Conservation (phyloP, 2,797 vertebrate species). For the Cirrhinus molitorella region DNA sequence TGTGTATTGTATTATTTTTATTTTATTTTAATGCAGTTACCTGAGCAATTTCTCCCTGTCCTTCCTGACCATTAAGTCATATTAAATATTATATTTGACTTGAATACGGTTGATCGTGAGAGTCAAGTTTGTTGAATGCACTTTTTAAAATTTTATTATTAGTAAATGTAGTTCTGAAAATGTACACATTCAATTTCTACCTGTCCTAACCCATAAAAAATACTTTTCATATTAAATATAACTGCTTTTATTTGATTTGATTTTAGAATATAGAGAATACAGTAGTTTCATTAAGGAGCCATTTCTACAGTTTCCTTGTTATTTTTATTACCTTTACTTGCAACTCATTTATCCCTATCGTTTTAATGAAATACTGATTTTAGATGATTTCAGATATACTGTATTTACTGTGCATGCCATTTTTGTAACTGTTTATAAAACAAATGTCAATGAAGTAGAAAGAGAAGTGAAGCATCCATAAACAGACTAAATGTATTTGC, state of each 20-base stretch:
- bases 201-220: background rate
- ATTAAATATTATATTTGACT: no score
- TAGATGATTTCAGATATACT: background rate
- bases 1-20: no score
- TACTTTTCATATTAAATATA: background rate
- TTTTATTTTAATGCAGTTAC: no score
- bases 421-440: background rate
- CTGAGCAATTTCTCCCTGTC: no score
- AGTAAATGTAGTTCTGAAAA: background rate
- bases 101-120: no score
- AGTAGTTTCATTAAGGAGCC: background rate
- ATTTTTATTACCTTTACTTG: background rate
- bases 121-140: no score
- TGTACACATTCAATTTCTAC: background rate
- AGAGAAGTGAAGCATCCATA: background rate
- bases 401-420: background rate
- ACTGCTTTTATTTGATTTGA: background rate
- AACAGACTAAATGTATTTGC: background rate
- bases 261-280: no score
- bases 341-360: background rate
- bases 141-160: background rate
- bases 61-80: no score
- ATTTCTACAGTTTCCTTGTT: background rate
- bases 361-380: background rate
- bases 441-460: background rate